A percentile compares a stretch with the other conserved stretches of the same genome.
Conservation (phyloP, 1,140 invertebrate species). For the Chelonus insularis region DNA sequence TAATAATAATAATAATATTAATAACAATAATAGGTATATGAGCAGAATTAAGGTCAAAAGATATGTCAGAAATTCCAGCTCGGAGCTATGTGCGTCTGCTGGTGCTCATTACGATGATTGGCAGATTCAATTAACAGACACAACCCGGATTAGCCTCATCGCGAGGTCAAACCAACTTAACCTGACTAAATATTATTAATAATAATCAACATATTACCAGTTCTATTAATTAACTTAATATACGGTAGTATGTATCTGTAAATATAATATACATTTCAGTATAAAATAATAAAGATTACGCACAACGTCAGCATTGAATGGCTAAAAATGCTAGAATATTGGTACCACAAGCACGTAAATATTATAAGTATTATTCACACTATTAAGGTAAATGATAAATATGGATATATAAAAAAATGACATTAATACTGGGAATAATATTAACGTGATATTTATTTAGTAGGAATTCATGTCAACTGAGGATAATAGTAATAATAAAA, state of each 20-base stretch:
- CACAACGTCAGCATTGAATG: not conserved
- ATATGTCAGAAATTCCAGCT: too few species aligned
- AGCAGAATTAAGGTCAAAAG: not conserved
- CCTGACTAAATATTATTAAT: conserved; percentile 60
- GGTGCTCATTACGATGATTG: conserved; percentile 59
- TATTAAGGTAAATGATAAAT: too few species aligned
- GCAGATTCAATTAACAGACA: conserved; percentile 59
- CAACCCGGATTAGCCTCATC: conserved; percentile 40
- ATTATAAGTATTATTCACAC: too few species aligned
- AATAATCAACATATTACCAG: conserved; percentile 60
- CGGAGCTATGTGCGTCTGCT: not conserved
- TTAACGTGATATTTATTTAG: too few species aligned
- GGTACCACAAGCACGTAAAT: too few species aligned
- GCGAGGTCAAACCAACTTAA: conserved; percentile 55
- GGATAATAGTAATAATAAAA: not conserved
- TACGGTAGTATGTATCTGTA: conserved; percentile 13
- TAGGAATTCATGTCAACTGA: too few species aligned
- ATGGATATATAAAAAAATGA: too few species aligned
- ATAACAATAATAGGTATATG: not conserved
- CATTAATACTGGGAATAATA: too few species aligned
- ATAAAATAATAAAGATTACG: not conserved
- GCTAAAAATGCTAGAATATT: not conserved
- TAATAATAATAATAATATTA: too few species aligned
- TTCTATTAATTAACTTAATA: conserved; percentile 56
- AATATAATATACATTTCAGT: not conserved